Evolutionary conservation across 2,113 vertebrate species (phyloP), one percentile per base, ranked within the genome.

Genomic region (Etheostoma spectabile): DNA sequence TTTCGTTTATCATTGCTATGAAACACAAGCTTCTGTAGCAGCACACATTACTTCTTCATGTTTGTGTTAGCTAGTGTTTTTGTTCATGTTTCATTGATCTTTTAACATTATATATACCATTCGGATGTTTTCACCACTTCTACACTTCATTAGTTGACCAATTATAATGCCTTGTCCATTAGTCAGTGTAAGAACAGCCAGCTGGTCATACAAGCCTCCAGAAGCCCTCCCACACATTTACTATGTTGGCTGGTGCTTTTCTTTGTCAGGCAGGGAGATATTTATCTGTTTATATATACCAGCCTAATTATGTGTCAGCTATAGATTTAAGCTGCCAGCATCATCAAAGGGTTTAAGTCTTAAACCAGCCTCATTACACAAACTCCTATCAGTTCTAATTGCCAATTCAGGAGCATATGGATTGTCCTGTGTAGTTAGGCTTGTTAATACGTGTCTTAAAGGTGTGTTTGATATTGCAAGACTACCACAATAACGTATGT

Each of bases 331-430:
- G 79, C 79, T 76, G 68, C 62, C 66, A 35, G 77, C 56, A 42
- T 64, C 82, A 77, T 85, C 77, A 76, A 56, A 74, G 77, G 79
- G 77, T 87, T 88, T 84, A 87, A 75, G 75, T 79, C 71, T 84
- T 87, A 87, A 82, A 85, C 79, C 77, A 67, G 79, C 81, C 70
- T 88, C 84, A 87, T 89, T 90, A 88, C 83, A 84, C 73, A 80
- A 74, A 83, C 74, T 82, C 74, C 74, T 52, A 87, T 79, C 79
- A 60, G 52, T 70, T 63, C 66, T 87, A 85, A 86, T 83, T 86
- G 55, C 82, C 75, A 83, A 79, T 79, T 73, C 49, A 76, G 38
- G 18, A 80, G 70, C 75, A 82, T 83, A 85, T 75, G 69, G 86
- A 74, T 78, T 7, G 21, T 15, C 63, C 33, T 60, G 11, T 38